Percentiles rank a stretch among this genome's conserved stretches.
Evolutionary conservation across 2,113 vertebrate species (phyloP).

Genomic region (Pelusios castaneus): DNA sequence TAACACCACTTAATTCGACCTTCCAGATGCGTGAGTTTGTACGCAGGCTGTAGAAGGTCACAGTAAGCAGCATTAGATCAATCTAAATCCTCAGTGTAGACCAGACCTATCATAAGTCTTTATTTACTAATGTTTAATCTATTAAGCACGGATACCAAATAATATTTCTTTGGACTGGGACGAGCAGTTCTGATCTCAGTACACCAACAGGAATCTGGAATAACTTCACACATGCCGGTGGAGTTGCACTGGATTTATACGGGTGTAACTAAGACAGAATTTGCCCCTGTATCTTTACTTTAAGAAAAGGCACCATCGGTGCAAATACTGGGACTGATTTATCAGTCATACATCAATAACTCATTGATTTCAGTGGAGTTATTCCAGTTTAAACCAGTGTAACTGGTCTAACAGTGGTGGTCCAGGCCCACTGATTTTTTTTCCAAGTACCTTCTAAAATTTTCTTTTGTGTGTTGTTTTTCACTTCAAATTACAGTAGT

Average conservation of each 20-base stretch:
- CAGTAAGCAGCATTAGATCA: too few relatives aligned
- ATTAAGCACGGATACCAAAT: neutral
- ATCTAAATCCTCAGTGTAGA: too few relatives aligned
- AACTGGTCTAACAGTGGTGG: neutral
- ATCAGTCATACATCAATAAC: neutral
- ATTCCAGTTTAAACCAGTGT: neutral
- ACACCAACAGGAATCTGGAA: neutral
- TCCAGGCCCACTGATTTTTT: neutral
- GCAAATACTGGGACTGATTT: neutral
- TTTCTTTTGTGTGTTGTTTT: slow-evolving; percentile 34
- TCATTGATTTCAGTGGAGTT: neutral
- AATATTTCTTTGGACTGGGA: neutral
- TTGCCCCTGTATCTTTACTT: neutral
- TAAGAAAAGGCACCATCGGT: neutral
- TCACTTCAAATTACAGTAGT: slow-evolving; percentile 46
- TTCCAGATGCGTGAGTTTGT: too few relatives aligned
- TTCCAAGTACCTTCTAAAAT: neutral
- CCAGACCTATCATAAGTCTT: neutral
- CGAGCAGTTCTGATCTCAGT: neutral
- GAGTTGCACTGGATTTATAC: neutral
- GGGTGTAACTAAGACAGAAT: neutral
- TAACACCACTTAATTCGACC: too few relatives aligned
- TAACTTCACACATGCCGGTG: neutral
- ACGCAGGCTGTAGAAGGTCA: too few relatives aligned
- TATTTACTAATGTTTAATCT: neutral